Evolutionary conservation across 1,140 invertebrate species (phyloP), one percentile per base, ranked within the genome.

Genomic region (Galendromus occidentalis): DNA sequence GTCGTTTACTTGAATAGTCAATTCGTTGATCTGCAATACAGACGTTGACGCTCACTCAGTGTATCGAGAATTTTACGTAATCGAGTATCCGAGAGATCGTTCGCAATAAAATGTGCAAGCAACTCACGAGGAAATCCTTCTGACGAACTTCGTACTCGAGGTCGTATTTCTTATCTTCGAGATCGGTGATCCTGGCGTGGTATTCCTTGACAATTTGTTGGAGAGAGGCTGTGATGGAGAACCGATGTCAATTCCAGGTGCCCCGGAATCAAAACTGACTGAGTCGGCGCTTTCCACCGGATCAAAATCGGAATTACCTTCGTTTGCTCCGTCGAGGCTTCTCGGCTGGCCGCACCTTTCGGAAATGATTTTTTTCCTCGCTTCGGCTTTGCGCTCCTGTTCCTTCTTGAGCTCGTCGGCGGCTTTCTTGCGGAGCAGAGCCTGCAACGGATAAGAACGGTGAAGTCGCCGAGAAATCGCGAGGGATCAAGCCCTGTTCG

Each of bases 1-100:
- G 81, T 98, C 95, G 79, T 98, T 98, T 74, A 98, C 94, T 83
- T 96, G 91, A 80, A 93, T 90, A 82, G 95, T 97, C 77, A 98
- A 85, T 80, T 97, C 92, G 77, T 93, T 82, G 80, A 98, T 65
- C 55, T 65, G 33, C 25, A 64, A 66, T 17, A 41, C n/a, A 29
- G 7, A 0, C 5, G 1, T 18, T 33, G 5, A 22, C 18, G 9
- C 18, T 6, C 4, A 65, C 41, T 18, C 47, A n/a, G 28, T 25
- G 66, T 45, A 55, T 9, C 33, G 42, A 68, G 47, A 67, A 41
- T 39, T 65, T 30, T 20, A 42, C 55, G 7, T 6, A 64, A 68
- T 68, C 68, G n/a, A n/a, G n/a, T n/a, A n/a, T n/a, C n/a, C n/a
- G n/a, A n/a, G n/a, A n/a, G n/a, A n/a, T n/a, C n/a, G n/a, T n/a